Evolutionary conservation across 2,113 vertebrate genomes (phyloP).

Genomic region (Engystomops pustulosus): DNA sequence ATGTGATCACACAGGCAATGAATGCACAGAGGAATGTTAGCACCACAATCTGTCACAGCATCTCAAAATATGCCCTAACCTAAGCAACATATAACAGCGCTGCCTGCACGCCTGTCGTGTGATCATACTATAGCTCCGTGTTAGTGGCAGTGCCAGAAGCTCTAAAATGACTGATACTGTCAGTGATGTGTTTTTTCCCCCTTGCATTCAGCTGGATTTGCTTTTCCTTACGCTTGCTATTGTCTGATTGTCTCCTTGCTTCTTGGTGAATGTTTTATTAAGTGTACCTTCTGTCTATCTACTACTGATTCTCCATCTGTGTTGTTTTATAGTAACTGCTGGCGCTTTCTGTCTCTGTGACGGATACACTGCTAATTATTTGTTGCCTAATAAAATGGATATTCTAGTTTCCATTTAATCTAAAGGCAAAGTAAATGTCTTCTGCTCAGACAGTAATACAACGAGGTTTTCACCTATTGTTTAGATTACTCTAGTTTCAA

Average conservation of each 20-base stretch:
- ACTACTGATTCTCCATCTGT: slow-evolving; percentile 1
- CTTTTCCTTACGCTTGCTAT: neutral
- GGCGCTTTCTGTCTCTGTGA: neutral
- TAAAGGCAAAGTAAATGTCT: too few species aligned
- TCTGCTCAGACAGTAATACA: too few species aligned
- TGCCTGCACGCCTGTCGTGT: neutral
- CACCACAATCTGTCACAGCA: slow-evolving; percentile 17
- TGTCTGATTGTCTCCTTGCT: neutral
- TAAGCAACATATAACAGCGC: neutral
- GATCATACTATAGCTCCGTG: neutral
- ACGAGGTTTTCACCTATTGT: too few species aligned
- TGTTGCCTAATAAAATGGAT: neutral
- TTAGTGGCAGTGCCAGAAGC: slow-evolving; percentile 26
- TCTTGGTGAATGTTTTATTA: slow-evolving; percentile 19
- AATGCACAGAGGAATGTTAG: slow-evolving; percentile 12
- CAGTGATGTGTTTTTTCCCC: neutral
- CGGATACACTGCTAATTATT: neutral
- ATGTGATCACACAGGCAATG: slow-evolving; percentile 29
- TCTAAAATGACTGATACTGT: neutral
- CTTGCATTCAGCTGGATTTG: neutral
- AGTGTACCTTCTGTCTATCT: neutral
- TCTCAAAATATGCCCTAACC: slow-evolving; percentile 20
- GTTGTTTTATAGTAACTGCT: slow-evolving; percentile 3
- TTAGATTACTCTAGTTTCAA: too few species aligned
- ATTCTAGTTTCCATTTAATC: neutral